phyloP scores from a whole-genome alignment of 1,140 invertebrate genomes.

The Bombyx mori region ASM3026992v2 NC_085112.1:4690001-4690500 shows the following conservation, averaged over 20 bases:
- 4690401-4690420: no score
- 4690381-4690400: no score
- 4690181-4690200: slow-evolving; percentile 5
- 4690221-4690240: slow-evolving; percentile 5
- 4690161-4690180: slow-evolving; percentile 2
- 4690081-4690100: no score
- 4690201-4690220: background rate
- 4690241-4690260: background rate
- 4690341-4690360: slow-evolving; percentile 22
- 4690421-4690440: no score
- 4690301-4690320: slow-evolving; percentile 9
- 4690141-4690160: slow-evolving; percentile 7
- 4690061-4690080: no score
- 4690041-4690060: no score
- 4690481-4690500: slow-evolving; percentile 31
- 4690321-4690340: slow-evolving; percentile 34
- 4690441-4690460: slow-evolving; percentile 23
- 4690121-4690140: no score
- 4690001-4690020: slow-evolving; percentile 1
- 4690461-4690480: slow-evolving; percentile 57
- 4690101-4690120: no score
- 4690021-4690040: no score
- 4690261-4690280: no score
- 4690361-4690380: slow-evolving; percentile 28
- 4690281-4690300: no score